Base-by-base conservation (phyloP, 2,797 vertebrate genomes). In the Peromyscus nudipes region DNA sequence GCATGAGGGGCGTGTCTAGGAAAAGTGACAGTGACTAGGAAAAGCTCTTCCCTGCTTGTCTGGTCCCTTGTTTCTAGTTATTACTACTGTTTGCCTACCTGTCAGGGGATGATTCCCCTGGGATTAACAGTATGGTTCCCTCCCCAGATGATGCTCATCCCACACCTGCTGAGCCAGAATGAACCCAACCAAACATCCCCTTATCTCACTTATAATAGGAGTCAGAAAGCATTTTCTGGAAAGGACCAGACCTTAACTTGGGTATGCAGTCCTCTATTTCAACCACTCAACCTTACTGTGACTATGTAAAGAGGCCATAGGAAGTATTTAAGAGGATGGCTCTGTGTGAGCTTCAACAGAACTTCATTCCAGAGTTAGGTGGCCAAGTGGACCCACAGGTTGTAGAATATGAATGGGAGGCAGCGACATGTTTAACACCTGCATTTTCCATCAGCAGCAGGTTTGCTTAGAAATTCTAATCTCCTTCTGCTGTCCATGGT, bases 321-420 rank as follows among this genome's bases (percentile, higher is more conserved):
- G 23, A 21, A 71, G n/a, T 6, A 62, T 31, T 65, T 19, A 83
- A 37, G 4, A 46, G n/a, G 21, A 49, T 43, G 49, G 49, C 25
- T 21, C 23, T 40, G 46, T 69, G 31, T 62, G 77, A 13, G 43
- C 71, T 57, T 77, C 65, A 94, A 21, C 67, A 86, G 71, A 90
- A 62, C 62, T 94, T 90, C 65, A 71, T 76, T 92, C 57, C 0
- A 90, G 81, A 91, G 55, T 87, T 11, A 96, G 65, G 34, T 55
- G 91, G 43, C 19, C 88, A 79, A n/a, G 34, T 43, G 29, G 69
- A 19, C 49, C 71, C 52, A 40, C 1, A 64, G 90, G 52, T 27
- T 60, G 19, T 12, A 27, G 1, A 75, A 34, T 31, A 64, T 37
- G 57, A n/a, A 57, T 57, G 17, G 0, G 49, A 93, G 29, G 16